Base-by-base conservation (phyloP, 2,113 vertebrate species). In the Gymnorhina tibicen region DNA sequence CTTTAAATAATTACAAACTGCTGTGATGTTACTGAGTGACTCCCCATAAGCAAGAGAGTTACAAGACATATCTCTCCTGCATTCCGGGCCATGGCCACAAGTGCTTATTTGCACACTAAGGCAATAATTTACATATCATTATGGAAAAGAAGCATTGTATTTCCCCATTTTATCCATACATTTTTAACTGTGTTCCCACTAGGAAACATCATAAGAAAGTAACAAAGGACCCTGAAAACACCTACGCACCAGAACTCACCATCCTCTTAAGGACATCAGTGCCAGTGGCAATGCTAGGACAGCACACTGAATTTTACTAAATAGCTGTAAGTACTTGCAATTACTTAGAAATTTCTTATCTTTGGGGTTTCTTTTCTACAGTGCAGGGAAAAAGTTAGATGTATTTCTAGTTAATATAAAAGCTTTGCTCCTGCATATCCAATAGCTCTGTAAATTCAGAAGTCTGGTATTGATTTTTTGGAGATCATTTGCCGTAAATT, bases 381-480 rank as follows among this genome's bases (percentile, higher is more conserved):
- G 24, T 16, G 4, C 33, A 87, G 5, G 30, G 15, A 33, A 50
- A 82, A 86, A 78, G 13, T 76, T 62, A 85, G 21, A 53, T 49
- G 44, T 87, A 60, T 85, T 93, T 85, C 69, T 72, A 84, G 62
- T 63, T 94, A 80, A 81, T 87, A 52, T 33, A 73, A 91, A 93
- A 92, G 16, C n/a, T 93, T 93, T 91, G 37, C 33, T 68, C 87
- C 47, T 89, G 15, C n/a, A 39, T 78, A 63, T 59, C 47, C 39
- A 62, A 49, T 42, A 26, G 58, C 24, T 96, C 74, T 82, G 27
- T 37, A 90, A 94, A 95, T 87, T 72, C 32, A 56, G 42, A 85
- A 94, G 39, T 28, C 41, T 85, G 42, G 24, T 93, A 96, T 89
- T 93, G 95, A 93, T 91, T 91, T 97, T 87, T 47, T 39, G 7